Conservation (phyloP, 1,140 invertebrate species). For the Rhizoglyphus robini region DNA sequence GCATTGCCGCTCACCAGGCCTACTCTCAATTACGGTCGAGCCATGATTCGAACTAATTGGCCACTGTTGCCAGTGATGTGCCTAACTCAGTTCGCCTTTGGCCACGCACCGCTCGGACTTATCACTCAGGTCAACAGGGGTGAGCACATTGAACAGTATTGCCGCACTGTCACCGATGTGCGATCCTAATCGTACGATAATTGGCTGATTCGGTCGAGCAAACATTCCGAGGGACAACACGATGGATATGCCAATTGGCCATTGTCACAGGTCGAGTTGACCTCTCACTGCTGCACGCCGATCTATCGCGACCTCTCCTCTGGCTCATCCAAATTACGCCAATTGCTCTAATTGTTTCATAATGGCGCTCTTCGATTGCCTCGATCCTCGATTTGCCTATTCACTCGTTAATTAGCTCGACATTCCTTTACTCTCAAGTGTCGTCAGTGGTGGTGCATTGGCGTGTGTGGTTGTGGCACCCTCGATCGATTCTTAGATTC, state of each 20-base stretch:
- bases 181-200: conserved; percentile 1
- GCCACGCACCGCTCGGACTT: no score
- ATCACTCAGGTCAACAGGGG: background rate
- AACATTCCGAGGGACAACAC: background rate
- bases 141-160: no score
- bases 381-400: no score
- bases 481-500: no score
- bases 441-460: no score
- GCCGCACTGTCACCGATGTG: no score
- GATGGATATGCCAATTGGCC: background rate
- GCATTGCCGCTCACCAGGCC: background rate
- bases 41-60: background rate
- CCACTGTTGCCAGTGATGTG: background rate
- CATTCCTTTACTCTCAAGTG: no score
- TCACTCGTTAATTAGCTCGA: no score
- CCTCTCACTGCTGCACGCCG: background rate
- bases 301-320: background rate
- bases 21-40: background rate
- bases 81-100: no score
- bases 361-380: background rate
- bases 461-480: no score
- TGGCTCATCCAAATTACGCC: background rate
- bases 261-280: background rate
- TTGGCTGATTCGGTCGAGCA: conserved; percentile 4
- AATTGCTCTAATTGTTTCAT: conserved; percentile 9